Conservation (phyloP, 1,140 invertebrate genomes). For the Achatina immaculata region DNA sequence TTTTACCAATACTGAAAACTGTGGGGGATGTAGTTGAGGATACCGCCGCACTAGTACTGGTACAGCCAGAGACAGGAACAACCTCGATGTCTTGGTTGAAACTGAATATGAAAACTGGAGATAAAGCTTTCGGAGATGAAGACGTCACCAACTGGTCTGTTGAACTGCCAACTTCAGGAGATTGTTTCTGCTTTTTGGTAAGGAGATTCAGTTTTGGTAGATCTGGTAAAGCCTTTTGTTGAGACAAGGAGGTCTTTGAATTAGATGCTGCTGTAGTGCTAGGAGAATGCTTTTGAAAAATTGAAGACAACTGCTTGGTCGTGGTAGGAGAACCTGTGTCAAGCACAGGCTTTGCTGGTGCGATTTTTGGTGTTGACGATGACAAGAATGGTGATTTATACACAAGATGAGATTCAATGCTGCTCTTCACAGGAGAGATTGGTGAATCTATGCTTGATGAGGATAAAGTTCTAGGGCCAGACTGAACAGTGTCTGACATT, state of each 20-base stretch:
- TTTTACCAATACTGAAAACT: too few species aligned
- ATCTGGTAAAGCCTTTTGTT: slow-evolving; percentile 32
- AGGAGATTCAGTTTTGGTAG: slow-evolving; percentile 37
- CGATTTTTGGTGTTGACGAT: too few species aligned
- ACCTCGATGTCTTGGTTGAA: neutral
- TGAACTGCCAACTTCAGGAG: neutral
- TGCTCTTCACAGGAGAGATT: neutral
- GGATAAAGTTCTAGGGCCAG: neutral
- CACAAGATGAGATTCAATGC: neutral
- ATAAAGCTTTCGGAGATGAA: neutral
- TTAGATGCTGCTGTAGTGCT: neutral
- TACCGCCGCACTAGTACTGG: too few species aligned
- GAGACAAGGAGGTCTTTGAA: neutral
- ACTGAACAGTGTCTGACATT: neutral
- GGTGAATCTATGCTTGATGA: neutral
- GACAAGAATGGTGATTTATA: neutral
- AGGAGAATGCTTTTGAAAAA: neutral
- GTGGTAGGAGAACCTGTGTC: too few species aligned
- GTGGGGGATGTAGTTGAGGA: too few species aligned
- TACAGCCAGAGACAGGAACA: neutral
- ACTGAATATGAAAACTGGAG: neutral
- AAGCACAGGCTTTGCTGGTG: too few species aligned
- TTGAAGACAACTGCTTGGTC: neutral
- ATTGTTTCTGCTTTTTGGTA: neutral
- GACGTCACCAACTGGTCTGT: neutral